Evolutionary conservation across 2,888 invertebrate genomes (phyloP).

Genomic region (Agrypnus murinus): DNA sequence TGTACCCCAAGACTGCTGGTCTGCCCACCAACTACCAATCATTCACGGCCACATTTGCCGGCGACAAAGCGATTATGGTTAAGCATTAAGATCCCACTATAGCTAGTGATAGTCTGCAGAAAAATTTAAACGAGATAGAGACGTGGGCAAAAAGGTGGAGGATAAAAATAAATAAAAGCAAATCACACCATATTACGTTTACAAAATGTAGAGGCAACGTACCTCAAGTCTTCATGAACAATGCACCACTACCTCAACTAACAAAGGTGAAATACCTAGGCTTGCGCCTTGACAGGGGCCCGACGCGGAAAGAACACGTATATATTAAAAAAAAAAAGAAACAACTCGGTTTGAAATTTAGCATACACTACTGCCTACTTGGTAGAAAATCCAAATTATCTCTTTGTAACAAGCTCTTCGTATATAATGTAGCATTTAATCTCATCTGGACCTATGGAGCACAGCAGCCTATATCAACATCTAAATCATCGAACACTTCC

Average conservation of each 20-base stretch:
- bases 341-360: constrained; percentile 25
- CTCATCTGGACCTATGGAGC: constrained; percentile 24
- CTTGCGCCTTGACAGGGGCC: background rate
- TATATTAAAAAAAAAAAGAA: constrained; percentile 15
- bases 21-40: background rate
- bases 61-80: background rate
- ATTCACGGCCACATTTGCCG: too few relatives aligned
- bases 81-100: background rate
- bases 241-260: background rate
- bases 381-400: constrained; percentile 30
- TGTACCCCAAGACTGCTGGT: background rate
- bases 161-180: too few relatives aligned
- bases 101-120: too few relatives aligned
- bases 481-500: background rate
- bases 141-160: background rate
- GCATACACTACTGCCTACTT: constrained; percentile 25
- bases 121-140: background rate
- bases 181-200: background rate
- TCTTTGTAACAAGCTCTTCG: constrained; percentile 20
- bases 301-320: background rate
- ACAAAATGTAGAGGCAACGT: too few relatives aligned
- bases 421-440: too few relatives aligned
- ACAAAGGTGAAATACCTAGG: too few relatives aligned
- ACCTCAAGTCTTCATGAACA: too few relatives aligned
- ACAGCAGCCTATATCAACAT: constrained; percentile 6